Base-by-base conservation (phyloP, 2,888 invertebrate species). In the Hermaeophaga mercurialis region DNA sequence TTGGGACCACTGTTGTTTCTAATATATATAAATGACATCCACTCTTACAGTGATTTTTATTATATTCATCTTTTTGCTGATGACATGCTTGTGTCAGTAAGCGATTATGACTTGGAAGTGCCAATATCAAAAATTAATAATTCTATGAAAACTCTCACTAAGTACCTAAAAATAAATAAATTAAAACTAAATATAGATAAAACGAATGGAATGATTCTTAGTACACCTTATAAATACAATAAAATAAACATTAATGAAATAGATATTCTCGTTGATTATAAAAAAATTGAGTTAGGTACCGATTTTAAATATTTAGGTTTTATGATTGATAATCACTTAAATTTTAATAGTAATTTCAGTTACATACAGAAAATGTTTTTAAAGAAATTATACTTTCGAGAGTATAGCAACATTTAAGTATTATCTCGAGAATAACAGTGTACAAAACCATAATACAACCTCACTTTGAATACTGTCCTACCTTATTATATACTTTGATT, bases 391-490 rank as follows among this genome's bases (percentile, higher is more conserved):
- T n/a, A 45, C 14, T 45, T 33, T 33, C 33, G 8, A 33, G 33
- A 33, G 33, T 33, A 9, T 33, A 17, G 3, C 17, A 39, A 12
- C 39, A 50, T 19, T 31, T 28, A 41, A 41, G 41, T 41, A 39
- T 50, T 14, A 26, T 26, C 6, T 41, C 41, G 17, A 22, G 41
- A 28, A 39, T 50, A 41, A 41, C 17, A 50, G 14, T 52, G 12
- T 52, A 52, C 33, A 18, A 33, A 44, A 31, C 22, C 9, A 33
- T 52, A 22, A 52, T 43, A 43, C 33, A 44, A 52, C 26, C 44
- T 12, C 34, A 52, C 44, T 52, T 52, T 33, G 19, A 52, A 26
- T 52, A 52, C 6, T 52, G 43, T 31, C 26, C 33, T 17, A 43
- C 52, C 26, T 15, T 43, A n/a, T 9, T 52, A 11, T 52, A 52